Evolutionary conservation across 2,113 vertebrate species (phyloP).

Genomic region (Tachysurus vachellii): DNA sequence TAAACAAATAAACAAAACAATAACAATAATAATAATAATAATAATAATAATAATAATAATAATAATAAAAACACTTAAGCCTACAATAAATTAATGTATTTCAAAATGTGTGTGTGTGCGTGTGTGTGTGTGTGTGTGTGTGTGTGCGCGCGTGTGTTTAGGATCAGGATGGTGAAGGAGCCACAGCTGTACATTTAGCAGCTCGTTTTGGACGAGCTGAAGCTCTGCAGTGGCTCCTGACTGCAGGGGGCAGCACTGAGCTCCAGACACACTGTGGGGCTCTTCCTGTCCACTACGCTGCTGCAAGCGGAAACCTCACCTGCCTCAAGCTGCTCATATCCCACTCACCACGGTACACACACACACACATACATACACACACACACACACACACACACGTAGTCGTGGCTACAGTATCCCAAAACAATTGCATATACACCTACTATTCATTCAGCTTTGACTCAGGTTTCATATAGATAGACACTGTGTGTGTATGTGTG

Average conservation of each 20-base stretch:
- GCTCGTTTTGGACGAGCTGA: constrained; percentile 76
- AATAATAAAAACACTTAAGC: not conserved
- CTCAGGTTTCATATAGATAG: constrained; percentile 18
- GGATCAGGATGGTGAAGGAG: constrained; percentile 78
- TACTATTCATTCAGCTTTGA: constrained; percentile 5
- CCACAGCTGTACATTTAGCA: constrained; percentile 79
- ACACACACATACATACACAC: constrained; percentile 47
- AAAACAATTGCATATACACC: constrained; percentile 8
- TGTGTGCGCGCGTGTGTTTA: constrained; percentile 45
- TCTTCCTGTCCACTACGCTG: constrained; percentile 81
- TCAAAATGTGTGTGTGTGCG: not conserved
- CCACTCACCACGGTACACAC: constrained; percentile 69
- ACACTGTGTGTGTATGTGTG: not conserved
- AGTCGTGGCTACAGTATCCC: constrained; percentile 40
- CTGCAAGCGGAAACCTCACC: constrained; percentile 78
- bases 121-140: not conserved
- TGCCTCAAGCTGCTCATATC: constrained; percentile 77
- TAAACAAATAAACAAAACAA: not conserved
- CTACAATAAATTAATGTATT: not conserved
- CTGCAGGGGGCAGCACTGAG: constrained; percentile 64
- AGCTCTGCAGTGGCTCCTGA: constrained; percentile 72
- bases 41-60: not conserved
- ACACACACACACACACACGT: constrained; percentile 44
- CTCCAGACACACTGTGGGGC: constrained; percentile 77
- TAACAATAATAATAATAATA: not conserved